phyloP scores from a whole-genome alignment of 2,797 vertebrate species.

The Arnoldichthys spilopterus region DNA sequence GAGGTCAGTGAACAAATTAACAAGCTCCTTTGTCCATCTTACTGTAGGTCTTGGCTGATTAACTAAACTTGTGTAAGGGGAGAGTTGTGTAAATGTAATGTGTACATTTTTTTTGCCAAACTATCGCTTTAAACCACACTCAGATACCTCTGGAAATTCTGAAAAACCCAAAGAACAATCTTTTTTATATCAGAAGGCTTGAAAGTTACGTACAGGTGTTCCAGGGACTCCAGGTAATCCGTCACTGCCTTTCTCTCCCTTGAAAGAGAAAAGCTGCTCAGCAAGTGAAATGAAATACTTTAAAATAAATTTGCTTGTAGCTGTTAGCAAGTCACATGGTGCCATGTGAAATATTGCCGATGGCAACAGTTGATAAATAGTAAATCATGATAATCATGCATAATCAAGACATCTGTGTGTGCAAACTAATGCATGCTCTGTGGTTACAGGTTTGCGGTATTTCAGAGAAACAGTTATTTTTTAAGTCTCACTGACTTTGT shows the following conservation, averaged over 20 bases:
- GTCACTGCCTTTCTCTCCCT: slow-evolving; percentile 56
- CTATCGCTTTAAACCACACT: no score
- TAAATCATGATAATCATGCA: no score
- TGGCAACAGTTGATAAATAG: not conserved
- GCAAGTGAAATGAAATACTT: not conserved
- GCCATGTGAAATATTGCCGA: not conserved
- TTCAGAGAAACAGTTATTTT: slow-evolving; percentile 35
- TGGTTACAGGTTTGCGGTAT: slow-evolving; percentile 20
- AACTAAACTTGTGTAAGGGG: no score
- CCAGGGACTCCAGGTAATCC: slow-evolving; percentile 58
- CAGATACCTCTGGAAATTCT: not conserved
- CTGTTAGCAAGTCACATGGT: not conserved
- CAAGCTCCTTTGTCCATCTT: no score
- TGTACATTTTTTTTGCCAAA: no score
- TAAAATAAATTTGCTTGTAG: not conserved
- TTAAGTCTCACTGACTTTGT: no score
- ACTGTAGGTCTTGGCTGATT: no score
- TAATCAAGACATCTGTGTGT: not conserved
- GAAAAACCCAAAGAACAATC: not conserved
- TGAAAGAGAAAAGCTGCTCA: slow-evolving; percentile 18
- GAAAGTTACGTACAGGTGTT: slow-evolving; percentile 49
- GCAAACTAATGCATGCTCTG: not conserved
- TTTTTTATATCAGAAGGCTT: not conserved
- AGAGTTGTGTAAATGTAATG: no score
- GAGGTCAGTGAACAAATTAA: no score